Conservation (phyloP, 2,888 invertebrate species). For the Xestia xanthographa region DNA sequence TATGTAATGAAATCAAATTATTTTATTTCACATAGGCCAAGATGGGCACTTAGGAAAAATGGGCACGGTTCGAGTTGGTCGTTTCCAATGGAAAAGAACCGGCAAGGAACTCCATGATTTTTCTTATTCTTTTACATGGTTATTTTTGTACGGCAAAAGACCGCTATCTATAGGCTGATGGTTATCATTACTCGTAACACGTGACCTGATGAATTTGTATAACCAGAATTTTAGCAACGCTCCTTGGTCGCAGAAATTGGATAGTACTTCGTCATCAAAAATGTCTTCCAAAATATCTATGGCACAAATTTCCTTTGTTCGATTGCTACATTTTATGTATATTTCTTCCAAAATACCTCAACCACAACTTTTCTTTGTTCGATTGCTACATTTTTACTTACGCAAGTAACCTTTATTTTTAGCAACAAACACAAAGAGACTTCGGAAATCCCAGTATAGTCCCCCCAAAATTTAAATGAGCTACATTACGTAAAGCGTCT, state of each 20-base stretch:
- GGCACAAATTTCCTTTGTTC: constrained; percentile 3
- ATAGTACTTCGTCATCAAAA: no score
- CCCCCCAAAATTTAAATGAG: constrained; percentile 57
- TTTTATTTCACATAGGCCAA: no score
- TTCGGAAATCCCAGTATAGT: constrained; percentile 28
- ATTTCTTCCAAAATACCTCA: no score
- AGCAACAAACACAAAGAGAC: constrained; percentile 46
- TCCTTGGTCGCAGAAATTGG: background rate
- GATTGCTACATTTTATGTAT: constrained; percentile 1
- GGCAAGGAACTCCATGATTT: no score
- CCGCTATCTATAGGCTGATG: no score
- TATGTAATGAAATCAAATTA: no score
- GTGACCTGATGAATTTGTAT: background rate
- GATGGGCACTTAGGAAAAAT: no score
- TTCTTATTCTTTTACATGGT: no score
- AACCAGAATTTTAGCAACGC: background rate
- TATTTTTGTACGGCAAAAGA: no score
- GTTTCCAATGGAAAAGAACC: no score
- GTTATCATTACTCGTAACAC: background rate
- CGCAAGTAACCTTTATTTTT: constrained; percentile 38
- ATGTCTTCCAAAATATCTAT: no score
- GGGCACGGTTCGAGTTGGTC: no score
- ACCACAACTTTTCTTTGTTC: constrained; percentile 9
- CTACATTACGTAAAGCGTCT: constrained; percentile 72
- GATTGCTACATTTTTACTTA: constrained; percentile 4